phyloP scores from a whole-genome alignment of 2,113 vertebrate species.

The Coregonus clupeaformis region DNA sequence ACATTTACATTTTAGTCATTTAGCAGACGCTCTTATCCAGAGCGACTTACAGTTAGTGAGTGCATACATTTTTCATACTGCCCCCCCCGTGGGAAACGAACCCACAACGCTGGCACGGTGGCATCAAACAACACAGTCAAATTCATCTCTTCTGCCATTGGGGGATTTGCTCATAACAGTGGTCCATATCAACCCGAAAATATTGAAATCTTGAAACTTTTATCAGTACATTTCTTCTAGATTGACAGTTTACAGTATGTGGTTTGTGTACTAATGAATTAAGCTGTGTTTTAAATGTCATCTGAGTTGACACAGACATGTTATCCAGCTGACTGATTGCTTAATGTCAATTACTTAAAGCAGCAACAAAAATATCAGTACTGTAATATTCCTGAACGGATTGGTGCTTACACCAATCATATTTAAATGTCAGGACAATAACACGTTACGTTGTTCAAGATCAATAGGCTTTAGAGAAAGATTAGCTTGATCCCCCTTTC shows the following conservation, averaged over 20 bases:
- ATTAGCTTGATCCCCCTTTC: slow-evolving; percentile 13
- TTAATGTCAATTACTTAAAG: slow-evolving; percentile 26
- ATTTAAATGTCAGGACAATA: slow-evolving; percentile 34
- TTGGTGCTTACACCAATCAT: slow-evolving; percentile 13
- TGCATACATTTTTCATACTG: no score
- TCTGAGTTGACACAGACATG: slow-evolving; percentile 16
- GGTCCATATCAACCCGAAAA: slow-evolving; percentile 41
- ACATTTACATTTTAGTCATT: no score
- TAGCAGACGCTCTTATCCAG: no score
- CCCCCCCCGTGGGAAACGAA: no score
- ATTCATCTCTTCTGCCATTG: slow-evolving; percentile 49
- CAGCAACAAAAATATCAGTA: slow-evolving; percentile 16
- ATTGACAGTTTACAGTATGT: neutral
- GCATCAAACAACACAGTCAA: slow-evolving; percentile 50
- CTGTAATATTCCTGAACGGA: slow-evolving; percentile 13
- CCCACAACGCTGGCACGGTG: no score
- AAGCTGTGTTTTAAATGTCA: slow-evolving; percentile 39
- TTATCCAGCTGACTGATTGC: slow-evolving; percentile 25
- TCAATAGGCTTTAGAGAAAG: slow-evolving; percentile 21
- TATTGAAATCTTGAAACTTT: slow-evolving; percentile 29
- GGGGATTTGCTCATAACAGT: slow-evolving; percentile 43
- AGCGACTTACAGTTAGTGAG: no score
- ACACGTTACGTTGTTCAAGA: slow-evolving; percentile 32
- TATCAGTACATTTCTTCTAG: slow-evolving; percentile 36
- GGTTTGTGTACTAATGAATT: slow-evolving; percentile 17